These are phyloP conservation scores for Drosophila demipolita DNA, from an alignment of 2,888 invertebrate species.

Conservation along the genomic window DNA sequence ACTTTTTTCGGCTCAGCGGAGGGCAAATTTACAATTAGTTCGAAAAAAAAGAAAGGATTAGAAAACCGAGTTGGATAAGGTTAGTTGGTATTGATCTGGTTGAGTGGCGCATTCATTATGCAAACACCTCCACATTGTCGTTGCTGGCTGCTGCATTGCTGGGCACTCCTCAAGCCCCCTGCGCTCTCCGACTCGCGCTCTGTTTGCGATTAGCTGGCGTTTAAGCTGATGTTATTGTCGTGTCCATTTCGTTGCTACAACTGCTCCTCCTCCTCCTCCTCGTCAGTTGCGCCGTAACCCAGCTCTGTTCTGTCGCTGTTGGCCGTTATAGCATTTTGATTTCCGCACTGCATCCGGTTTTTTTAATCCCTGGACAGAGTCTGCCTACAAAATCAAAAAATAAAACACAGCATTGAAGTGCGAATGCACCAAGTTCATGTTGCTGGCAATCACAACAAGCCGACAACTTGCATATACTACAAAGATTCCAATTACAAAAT, in stretches of 20 bases:
- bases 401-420: slow-evolving; percentile 22
- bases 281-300: not conserved
- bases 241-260: not conserved
- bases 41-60: not conserved
- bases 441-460: not conserved
- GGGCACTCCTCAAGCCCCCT: not conserved
- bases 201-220: slow-evolving; percentile 78
- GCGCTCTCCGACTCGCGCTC: slow-evolving; percentile 7
- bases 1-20: not conserved
- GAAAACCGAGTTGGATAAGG: slow-evolving; percentile 42
- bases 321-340: slow-evolving; percentile 70
- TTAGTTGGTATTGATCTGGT: slow-evolving; percentile 34
- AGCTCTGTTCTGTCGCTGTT: slow-evolving; percentile 56
- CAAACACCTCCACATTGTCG: slow-evolving; percentile 71
- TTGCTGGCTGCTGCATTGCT: slow-evolving; percentile 17
- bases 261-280: not conserved
- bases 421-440: slow-evolving; percentile 30
- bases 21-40: slow-evolving; percentile 29
- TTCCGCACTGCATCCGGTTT: slow-evolving; percentile 75
- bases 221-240: slow-evolving; percentile 72
- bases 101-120: slow-evolving; percentile 69
- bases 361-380: slow-evolving; percentile 66
- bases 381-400: not conserved
- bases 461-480: slow-evolving; percentile 22
- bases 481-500: too few species aligned